Evolutionary conservation across 2,797 vertebrate species (phyloP), one percentile per base, ranked within the genome.

Genomic region (Squalus acanthias): DNA sequence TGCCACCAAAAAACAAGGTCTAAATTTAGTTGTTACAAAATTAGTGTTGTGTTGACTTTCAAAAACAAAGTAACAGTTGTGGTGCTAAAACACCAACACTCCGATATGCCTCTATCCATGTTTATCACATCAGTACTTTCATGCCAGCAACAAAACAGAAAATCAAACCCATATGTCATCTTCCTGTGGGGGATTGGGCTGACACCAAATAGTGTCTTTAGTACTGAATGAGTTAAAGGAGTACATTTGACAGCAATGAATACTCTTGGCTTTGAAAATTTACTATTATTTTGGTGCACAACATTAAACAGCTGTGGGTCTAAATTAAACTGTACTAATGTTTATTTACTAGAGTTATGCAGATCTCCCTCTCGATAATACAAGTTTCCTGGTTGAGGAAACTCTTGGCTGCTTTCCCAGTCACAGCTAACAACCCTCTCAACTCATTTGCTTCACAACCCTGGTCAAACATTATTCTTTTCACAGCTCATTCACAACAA

Each of bases 41-140:
- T 76, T 95, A 57, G 94, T 60, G 26, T n/a, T 95, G 26, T 76
- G 70, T 95, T 95, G 94, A 95, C 50, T 76, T 76, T 57, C 29
- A 74, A 72, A 74, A 76, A 46, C 12, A n/a, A 74, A 95, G 50
- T 95, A 53, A 72, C 94, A 74, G 94, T 95, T 76, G 53, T 95
- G 50, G 70, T 95, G 70, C 70, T 60, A 95, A 95, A 53, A 95
- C 94, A 22, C 50, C 94, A 95, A 95, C 94, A 76, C 94, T 95
- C 50, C 4, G 29, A 74, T 95, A 70, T 76, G 94, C 70, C 26
- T 95, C 94, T 7, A 95, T 60, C 46, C 53, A 76, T 57, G 50
- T 60, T 95, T 95, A 53, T 95, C 69, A 76, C 50, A 74, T 95
- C 70, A 60, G 13, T 33, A 29, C 26, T 95, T 76, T n/a, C 50